phyloP scores from a whole-genome alignment of 2,113 vertebrate genomes.

The Solea solea region DNA sequence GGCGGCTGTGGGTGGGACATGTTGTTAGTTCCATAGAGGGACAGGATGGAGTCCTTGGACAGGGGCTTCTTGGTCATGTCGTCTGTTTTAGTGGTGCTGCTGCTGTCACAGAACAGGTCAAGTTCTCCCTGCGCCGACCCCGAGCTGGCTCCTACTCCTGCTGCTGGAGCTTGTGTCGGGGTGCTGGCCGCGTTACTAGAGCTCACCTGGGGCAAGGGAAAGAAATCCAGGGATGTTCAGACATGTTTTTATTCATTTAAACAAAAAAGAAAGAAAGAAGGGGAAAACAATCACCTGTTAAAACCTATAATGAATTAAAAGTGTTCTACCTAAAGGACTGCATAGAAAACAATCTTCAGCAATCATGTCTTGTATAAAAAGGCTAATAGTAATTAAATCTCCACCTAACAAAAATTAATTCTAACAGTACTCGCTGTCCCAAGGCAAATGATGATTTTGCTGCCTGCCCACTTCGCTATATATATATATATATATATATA shows the following conservation, averaged over 20 bases:
- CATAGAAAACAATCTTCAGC: too few relatives aligned
- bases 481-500: too few relatives aligned
- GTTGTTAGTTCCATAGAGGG: slow-evolving; percentile 91
- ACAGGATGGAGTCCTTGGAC: slow-evolving; percentile 98
- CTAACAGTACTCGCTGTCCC: not conserved
- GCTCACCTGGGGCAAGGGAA: slow-evolving; percentile 77
- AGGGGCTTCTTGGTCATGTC: slow-evolving; percentile 92
- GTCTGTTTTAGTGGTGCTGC: slow-evolving; percentile 84
- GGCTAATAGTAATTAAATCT: not conserved
- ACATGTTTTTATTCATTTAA: not conserved
- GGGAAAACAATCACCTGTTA: too few relatives aligned
- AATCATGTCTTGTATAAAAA: too few relatives aligned
- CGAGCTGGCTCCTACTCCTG: slow-evolving; percentile 51
- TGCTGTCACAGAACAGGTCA: slow-evolving; percentile 86
- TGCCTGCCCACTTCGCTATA: too few relatives aligned
- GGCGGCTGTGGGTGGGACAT: slow-evolving; percentile 84
- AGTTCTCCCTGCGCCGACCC: slow-evolving; percentile 88
- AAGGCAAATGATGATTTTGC: not conserved
- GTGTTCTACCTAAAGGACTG: too few relatives aligned
- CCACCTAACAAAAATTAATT: not conserved
- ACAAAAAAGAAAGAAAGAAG: too few relatives aligned
- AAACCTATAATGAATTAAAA: too few relatives aligned
- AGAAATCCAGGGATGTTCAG: too few relatives aligned
- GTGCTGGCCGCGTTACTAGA: slow-evolving; percentile 83
- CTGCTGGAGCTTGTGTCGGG: slow-evolving; percentile 73